These are phyloP conservation scores for Galerucella nymphaeae DNA, from an alignment of 2,888 invertebrate species.

Conservation along the genomic window DNA sequence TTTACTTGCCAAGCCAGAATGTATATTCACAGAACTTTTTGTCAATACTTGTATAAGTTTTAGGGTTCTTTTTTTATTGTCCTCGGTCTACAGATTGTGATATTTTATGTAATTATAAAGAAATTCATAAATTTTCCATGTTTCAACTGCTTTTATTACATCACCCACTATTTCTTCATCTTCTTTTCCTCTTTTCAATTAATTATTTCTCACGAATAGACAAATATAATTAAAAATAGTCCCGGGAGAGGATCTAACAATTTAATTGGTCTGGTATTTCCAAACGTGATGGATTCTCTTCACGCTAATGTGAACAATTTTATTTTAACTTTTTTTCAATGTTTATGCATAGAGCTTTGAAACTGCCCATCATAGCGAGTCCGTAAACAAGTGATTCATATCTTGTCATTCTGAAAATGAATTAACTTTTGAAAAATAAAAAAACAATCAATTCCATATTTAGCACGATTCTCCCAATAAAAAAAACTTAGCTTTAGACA, in stretches of 20 bases:
- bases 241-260: not conserved
- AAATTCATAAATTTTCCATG: no score
- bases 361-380: not conserved
- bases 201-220: not conserved
- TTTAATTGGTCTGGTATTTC: slow-evolving; percentile 11
- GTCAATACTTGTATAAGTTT: no score
- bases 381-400: not conserved
- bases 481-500: no score
- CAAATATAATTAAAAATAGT: not conserved
- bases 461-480: no score
- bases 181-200: not conserved
- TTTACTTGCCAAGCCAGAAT: no score
- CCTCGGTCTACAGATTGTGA: no score
- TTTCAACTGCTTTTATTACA: no score
- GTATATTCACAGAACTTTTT: no score
- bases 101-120: no score
- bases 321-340: not conserved
- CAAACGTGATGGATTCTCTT: slow-evolving; percentile 9
- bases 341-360: slow-evolving; percentile 4
- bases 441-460: no score
- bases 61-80: no score
- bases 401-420: not conserved
- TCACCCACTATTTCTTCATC: not conserved
- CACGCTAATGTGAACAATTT: not conserved
- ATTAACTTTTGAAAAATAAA: not conserved